Conservation (phyloP, 2,797 vertebrate species). For the Falco novaeseelandiae region DNA sequence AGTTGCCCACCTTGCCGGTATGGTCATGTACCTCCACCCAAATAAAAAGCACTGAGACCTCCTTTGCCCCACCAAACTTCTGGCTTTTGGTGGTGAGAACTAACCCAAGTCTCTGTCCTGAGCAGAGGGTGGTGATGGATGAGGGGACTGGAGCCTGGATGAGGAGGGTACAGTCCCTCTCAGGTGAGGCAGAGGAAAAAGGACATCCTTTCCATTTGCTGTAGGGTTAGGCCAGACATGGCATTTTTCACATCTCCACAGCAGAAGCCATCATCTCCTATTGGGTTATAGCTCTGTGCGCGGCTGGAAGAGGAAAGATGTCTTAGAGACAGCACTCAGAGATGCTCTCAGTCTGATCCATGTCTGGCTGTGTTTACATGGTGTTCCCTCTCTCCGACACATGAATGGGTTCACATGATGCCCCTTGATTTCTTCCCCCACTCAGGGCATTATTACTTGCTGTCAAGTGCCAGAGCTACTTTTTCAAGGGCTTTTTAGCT, state of each 20-base stretch:
- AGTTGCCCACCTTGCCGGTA: neutral
- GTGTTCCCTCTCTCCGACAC: neutral
- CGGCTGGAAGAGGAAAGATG: neutral
- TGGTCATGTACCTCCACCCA: neutral
- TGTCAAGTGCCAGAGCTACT: neutral
- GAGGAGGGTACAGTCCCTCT: neutral
- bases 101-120: neutral
- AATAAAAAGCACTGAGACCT: neutral
- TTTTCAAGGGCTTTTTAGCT: neutral
- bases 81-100: neutral
- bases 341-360: neutral
- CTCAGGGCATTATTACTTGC: neutral
- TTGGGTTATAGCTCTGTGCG: neutral
- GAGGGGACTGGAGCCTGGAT: neutral
- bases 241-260: neutral
- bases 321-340: fast-evolving
- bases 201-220: neutral
- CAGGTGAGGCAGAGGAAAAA: neutral
- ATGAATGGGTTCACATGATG: neutral
- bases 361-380: neutral
- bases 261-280: neutral
- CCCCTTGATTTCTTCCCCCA: neutral
- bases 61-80: neutral
- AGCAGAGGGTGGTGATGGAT: neutral
- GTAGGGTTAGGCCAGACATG: neutral